Percentiles rank a stretch among this genome's conserved stretches.
These are phyloP conservation scores for Tachypleus tridentatus DNA, from an alignment of 1,140 invertebrate genomes.

Conservation along the genomic window DNA sequence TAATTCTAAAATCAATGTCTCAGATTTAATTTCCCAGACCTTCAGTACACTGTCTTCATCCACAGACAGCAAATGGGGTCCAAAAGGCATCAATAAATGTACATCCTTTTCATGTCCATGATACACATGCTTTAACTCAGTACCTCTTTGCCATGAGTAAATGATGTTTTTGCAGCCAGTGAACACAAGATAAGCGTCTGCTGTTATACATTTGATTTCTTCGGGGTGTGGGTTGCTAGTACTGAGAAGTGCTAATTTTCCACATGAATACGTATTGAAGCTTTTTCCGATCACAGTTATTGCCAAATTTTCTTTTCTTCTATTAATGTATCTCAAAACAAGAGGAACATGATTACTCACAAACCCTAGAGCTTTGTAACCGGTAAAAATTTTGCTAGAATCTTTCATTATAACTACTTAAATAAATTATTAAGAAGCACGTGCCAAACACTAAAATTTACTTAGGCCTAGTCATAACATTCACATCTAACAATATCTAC, in stretches of 20 bases:
- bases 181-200: conserved; percentile 68
- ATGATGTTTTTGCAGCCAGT: conserved; percentile 61
- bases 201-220: conserved; percentile 67
- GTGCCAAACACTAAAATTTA: too few species aligned
- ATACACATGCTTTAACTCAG: conserved; percentile 70
- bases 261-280: conserved; percentile 66
- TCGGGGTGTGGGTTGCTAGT: conserved; percentile 30
- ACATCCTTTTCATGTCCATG: conserved; percentile 56
- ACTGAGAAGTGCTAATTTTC: neutral
- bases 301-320: conserved; percentile 73
- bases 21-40: conserved; percentile 73
- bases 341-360: conserved; percentile 86
- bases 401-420: conserved; percentile 7
- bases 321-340: conserved; percentile 66
- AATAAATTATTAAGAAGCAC: too few species aligned
- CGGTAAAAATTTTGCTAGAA: conserved; percentile 64
- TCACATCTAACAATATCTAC: too few species aligned
- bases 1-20: conserved; percentile 35
- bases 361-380: conserved; percentile 73
- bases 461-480: too few species aligned
- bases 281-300: conserved; percentile 77
- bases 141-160: conserved; percentile 75
- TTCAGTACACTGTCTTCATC: conserved; percentile 63
- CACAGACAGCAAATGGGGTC: conserved; percentile 66
- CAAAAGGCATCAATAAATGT: conserved; percentile 72